These are phyloP conservation scores for Gymnogyps californianus DNA, from an alignment of 2,113 vertebrate species.

Conservation along the genomic window DNA sequence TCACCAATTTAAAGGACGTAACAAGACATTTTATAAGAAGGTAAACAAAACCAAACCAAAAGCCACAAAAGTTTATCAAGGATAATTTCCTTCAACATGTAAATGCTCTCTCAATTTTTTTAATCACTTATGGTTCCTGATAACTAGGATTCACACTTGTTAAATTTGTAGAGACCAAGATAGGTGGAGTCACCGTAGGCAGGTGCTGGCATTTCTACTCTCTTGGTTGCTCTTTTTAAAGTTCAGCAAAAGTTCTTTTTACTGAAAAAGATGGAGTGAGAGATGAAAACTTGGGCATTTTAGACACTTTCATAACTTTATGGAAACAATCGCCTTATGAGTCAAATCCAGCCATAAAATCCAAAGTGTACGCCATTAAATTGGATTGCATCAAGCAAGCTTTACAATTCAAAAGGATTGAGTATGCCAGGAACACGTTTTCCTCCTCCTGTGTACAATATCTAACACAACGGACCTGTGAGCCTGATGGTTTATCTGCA, in stretches of 20 bases:
- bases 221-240: background rate
- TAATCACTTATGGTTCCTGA: background rate
- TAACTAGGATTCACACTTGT: background rate
- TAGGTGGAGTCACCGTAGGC: accelerated
- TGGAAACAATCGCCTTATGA: background rate
- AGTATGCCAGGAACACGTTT: background rate
- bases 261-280: background rate
- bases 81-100: background rate
- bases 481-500: background rate
- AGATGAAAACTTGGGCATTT: background rate
- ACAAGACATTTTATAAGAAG: background rate
- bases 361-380: background rate
- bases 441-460: background rate
- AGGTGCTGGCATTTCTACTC: background rate
- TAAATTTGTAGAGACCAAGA: background rate
- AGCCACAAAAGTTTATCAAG: background rate
- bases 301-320: background rate
- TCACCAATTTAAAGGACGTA: background rate
- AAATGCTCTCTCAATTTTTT: background rate
- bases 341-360: background rate
- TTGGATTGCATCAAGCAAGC: background rate
- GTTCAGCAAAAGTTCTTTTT: background rate
- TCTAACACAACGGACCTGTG: accelerated
- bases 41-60: background rate
- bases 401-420: background rate